Percentiles rank a stretch among this genome's conserved stretches.
These are phyloP conservation scores for Serripes groenlandicus DNA, from an alignment of 2,888 invertebrate genomes.

Conservation along the genomic window DNA sequence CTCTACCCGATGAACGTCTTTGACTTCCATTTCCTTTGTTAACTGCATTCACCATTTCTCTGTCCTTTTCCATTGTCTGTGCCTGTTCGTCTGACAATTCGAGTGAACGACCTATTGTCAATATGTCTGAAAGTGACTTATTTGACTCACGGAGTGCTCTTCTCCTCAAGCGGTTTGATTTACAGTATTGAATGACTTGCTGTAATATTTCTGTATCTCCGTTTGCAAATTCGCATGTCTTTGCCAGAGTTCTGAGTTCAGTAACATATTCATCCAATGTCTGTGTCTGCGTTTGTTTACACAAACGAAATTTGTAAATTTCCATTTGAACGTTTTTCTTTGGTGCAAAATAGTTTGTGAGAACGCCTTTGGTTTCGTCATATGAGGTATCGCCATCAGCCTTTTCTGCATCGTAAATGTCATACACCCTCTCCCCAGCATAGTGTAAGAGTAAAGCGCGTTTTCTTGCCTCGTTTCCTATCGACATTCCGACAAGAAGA, in stretches of 20 bases:
- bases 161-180: conserved; percentile 54
- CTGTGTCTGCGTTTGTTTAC: conserved; percentile 57
- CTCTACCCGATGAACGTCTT: background rate
- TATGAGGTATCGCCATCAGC: conserved; percentile 25
- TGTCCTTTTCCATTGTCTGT: conserved; percentile 48
- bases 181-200: conserved; percentile 63
- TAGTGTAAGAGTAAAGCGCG: conserved; percentile 54
- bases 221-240: conserved; percentile 50
- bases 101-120: conserved; percentile 37
- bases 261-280: conserved; percentile 64
- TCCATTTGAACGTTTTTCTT: conserved; percentile 64
- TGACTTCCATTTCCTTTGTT: conserved; percentile 5
- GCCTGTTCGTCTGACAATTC: conserved; percentile 60
- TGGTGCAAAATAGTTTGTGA: conserved; percentile 53
- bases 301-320: conserved; percentile 57
- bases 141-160: conserved; percentile 54
- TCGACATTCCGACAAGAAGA: conserved; percentile 42
- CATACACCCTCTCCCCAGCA: conserved; percentile 55
- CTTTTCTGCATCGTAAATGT: conserved; percentile 56
- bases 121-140: conserved; percentile 29
- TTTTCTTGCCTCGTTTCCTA: conserved; percentile 34
- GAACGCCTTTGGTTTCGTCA: conserved; percentile 39
- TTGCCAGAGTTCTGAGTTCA: conserved; percentile 58
- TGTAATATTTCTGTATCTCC: conserved; percentile 58
- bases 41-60: background rate